Conservation (phyloP, 2,113 vertebrate species). For the Noctilio leporinus region DNA sequence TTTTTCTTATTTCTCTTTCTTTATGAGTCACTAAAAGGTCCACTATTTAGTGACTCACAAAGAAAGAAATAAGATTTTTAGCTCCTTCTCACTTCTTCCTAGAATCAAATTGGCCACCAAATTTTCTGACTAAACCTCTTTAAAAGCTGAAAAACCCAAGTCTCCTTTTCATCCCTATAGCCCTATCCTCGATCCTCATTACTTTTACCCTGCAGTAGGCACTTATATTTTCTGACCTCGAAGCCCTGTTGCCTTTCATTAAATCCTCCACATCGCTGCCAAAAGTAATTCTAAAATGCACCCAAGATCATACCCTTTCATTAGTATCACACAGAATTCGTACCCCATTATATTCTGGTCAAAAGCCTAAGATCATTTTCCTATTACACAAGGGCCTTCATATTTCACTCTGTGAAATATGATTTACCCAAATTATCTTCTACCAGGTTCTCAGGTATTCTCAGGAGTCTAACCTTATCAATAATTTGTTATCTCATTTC, state of each 20-base stretch:
- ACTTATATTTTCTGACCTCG: neutral
- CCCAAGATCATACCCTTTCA: neutral
- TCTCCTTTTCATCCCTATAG: neutral
- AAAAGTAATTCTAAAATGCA: neutral
- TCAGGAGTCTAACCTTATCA: neutral
- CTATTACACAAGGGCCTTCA: neutral
- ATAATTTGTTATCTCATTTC: neutral
- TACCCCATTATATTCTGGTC: neutral
- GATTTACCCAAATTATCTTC: neutral
- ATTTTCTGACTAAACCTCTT: neutral
- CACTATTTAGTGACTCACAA: no score
- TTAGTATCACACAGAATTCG: neutral
- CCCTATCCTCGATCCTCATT: neutral
- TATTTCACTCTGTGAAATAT: neutral
- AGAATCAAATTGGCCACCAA: neutral
- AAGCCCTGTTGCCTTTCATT: neutral
- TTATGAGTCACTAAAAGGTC: neutral
- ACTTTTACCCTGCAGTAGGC: neutral
- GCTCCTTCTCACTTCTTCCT: neutral
- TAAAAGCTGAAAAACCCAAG: neutral
- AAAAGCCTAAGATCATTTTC: neutral
- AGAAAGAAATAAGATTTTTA: no score
- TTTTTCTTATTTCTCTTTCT: neutral
- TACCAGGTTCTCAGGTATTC: neutral
- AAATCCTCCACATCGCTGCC: neutral